Conservation (phyloP, 2,113 vertebrate species). For the Takifugu flavidus region DNA sequence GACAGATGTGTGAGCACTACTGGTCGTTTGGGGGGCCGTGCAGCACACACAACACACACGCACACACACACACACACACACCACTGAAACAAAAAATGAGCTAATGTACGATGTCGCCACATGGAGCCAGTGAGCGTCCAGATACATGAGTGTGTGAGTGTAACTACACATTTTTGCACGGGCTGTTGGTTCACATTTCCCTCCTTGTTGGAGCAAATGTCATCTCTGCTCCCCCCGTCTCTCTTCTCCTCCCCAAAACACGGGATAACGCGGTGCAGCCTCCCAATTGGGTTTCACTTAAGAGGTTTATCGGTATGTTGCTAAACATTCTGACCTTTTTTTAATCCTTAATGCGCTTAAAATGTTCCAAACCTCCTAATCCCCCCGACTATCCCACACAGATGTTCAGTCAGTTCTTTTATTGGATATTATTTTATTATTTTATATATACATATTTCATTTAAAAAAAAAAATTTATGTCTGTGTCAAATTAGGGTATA, state of each 20-base stretch:
- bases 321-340: constrained; percentile 84
- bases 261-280: constrained; percentile 70
- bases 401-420: constrained; percentile 76
- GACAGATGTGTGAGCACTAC: constrained; percentile 37
- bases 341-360: constrained; percentile 82
- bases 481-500: constrained; percentile 42
- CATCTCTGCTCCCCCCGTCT: constrained; percentile 52
- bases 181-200: constrained; percentile 42
- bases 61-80: constrained; percentile 26
- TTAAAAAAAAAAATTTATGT: constrained; percentile 46
- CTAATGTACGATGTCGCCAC: constrained; percentile 23
- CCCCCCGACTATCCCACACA: constrained; percentile 75
- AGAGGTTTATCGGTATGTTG: constrained; percentile 81
- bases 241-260: constrained; percentile 68
- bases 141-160: constrained; percentile 32
- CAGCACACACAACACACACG: constrained; percentile 10
- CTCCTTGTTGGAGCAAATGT: constrained; percentile 71
- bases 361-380: constrained; percentile 79
- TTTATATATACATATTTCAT: constrained; percentile 36
- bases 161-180: constrained; percentile 41
- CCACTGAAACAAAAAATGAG: constrained; percentile 26
- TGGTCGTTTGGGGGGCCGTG: constrained; percentile 26
- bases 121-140: constrained; percentile 28
- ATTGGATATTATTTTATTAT: constrained; percentile 68
- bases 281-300: constrained; percentile 80